These are phyloP conservation scores for Myrmecophaga tridactyla DNA, from an alignment of 2,113 vertebrate species.

Conservation along the genomic window DNA sequence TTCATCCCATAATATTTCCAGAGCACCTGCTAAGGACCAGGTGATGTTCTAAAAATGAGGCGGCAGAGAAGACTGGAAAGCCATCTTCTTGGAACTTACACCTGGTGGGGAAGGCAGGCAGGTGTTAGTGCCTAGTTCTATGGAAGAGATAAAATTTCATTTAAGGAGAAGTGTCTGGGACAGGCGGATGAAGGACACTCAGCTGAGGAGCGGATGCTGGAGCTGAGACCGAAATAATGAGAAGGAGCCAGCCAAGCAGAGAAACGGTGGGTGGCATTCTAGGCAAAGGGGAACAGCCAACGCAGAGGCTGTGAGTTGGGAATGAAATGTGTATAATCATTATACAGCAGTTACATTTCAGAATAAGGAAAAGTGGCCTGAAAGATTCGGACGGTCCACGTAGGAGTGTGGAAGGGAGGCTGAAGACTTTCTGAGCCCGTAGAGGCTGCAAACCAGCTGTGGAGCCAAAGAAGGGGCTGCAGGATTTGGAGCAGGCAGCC, in stretches of 20 bases:
- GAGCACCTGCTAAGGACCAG: not conserved
- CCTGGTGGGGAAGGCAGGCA: not conserved
- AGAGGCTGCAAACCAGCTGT: not conserved
- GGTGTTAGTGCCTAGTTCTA: rapidly evolving
- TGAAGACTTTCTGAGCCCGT: not conserved
- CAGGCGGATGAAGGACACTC: rapidly evolving
- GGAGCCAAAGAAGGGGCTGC: not conserved
- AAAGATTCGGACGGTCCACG: rapidly evolving
- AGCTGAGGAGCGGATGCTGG: rapidly evolving
- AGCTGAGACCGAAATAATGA: not conserved
- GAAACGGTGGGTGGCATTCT: not conserved
- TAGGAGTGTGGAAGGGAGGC: rapidly evolving
- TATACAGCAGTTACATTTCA: rapidly evolving
- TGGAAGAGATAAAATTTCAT: not conserved
- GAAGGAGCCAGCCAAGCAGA: too few relatives aligned
- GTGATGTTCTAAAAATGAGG: not conserved
- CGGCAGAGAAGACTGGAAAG: not conserved
- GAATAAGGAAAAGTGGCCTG: not conserved
- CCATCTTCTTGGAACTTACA: not conserved
- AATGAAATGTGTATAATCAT: rapidly evolving
- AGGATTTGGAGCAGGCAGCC: not conserved
- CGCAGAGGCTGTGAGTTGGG: too few relatives aligned
- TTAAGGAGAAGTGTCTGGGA: rapidly evolving
- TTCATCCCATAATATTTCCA: not conserved
- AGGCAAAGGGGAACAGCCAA: rapidly evolving